Base-by-base conservation (phyloP, 2,888 invertebrate genomes). In the Ceraclea dissimilis region DNA sequence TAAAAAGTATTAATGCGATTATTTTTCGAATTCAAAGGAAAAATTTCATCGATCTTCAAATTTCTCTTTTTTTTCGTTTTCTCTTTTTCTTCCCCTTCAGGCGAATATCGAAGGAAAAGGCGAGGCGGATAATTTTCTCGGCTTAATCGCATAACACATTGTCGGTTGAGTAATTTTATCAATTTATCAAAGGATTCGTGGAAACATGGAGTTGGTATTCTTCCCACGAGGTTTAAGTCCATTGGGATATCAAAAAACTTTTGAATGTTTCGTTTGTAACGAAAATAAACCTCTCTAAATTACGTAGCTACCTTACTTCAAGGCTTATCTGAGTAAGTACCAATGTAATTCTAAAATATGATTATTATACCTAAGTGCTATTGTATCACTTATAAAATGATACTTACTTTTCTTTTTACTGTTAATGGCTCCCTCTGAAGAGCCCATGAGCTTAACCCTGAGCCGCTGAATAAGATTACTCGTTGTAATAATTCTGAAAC, bases 361-460 rank as follows among this genome's bases (percentile, higher is more conserved):
- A n/a, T n/a, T n/a, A n/a, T n/a, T n/a, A n/a, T n/a, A n/a, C n/a
- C n/a, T n/a, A n/a, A n/a, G n/a, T n/a, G n/a, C n/a, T n/a, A 39
- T 39, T 8, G 16, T 16, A 39, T 5, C 11, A 49, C 22, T 11
- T 49, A 49, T 26, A n/a, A 49, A 49, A 49, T 13, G 4, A 18
- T 20, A 57, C 57, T 65, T 68, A 76, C 78, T 70, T 82, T 81
- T 68, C 86, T 81, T 74, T 90, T 92, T 66, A 90, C 85, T 66
- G 82, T 82, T 51, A 91, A 78, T 26, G 91, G 90, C 69, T 90
- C 90, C 64, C 87, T 82, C 73, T 91, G 90, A 66, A 93, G 80
- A 60, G 93, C 93, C 93, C 93, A 94, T 33, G 93, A 92, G 67
- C 92, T 92, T 63, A 93, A 77, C 20, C 91, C 91, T 57, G 93